Evolutionary conservation across 2,888 invertebrate genomes (phyloP).

Genomic region (Alitta virens): DNA sequence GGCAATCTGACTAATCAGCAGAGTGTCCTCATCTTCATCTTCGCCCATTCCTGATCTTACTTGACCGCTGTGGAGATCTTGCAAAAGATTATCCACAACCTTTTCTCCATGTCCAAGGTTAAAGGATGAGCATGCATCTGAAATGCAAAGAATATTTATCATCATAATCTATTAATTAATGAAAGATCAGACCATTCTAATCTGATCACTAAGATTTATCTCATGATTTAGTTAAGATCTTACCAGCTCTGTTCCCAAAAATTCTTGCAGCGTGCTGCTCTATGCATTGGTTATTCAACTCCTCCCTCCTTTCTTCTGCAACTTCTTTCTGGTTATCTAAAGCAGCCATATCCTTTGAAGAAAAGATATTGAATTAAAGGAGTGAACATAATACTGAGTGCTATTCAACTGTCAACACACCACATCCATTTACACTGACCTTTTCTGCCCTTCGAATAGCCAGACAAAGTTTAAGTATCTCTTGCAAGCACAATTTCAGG

Average conservation of each 20-base stretch:
- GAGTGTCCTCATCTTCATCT: slow-evolving; percentile 10
- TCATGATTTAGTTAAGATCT: background rate
- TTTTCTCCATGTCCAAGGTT: slow-evolving; percentile 34
- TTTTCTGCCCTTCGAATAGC: slow-evolving; percentile 35
- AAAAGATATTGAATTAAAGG: no score
- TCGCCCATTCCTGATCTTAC: background rate
- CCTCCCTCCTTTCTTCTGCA: slow-evolving; percentile 30
- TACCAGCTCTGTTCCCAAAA: slow-evolving; percentile 46
- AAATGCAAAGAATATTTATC: slow-evolving; percentile 1
- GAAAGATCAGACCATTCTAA: background rate
- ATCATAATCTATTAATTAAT: background rate
- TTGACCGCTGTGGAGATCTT: slow-evolving; percentile 45
- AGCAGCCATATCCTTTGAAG: slow-evolving; percentile 30
- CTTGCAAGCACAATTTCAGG: slow-evolving; percentile 40
- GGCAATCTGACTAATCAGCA: slow-evolving; percentile 6
- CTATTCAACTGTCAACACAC: no score
- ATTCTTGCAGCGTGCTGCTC: slow-evolving; percentile 35
- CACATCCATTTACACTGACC: background rate
- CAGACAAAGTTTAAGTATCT: slow-evolving; percentile 38
- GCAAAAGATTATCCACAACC: slow-evolving; percentile 39
- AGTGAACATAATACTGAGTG: no score
- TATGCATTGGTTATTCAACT: slow-evolving; percentile 32
- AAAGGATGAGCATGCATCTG: slow-evolving; percentile 46
- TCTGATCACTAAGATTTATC: background rate
- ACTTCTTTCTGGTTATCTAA: slow-evolving; percentile 30